A percentile compares a stretch with the other conserved stretches of the same genome.
Evolutionary conservation across 1,140 invertebrate genomes (phyloP).

Genomic region (Chionoecetes opilio): DNA sequence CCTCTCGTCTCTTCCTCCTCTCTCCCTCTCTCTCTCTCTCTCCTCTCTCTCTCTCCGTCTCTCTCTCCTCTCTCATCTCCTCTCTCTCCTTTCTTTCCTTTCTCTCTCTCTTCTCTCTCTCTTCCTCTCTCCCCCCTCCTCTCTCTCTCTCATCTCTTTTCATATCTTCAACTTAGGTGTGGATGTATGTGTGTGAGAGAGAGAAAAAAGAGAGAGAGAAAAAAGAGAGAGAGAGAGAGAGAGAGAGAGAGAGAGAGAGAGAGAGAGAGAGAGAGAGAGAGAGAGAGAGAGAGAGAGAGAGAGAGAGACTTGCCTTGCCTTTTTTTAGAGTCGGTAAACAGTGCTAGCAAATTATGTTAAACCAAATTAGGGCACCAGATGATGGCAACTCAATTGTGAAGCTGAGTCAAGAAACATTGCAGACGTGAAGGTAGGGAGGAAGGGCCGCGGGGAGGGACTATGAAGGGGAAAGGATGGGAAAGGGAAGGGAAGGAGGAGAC

Average conservation of each 20-base stretch:
- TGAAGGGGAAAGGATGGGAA: background rate
- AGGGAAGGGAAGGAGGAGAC: background rate
- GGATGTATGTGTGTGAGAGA: background rate
- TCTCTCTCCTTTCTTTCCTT: no score
- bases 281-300: background rate
- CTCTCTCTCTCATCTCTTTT: no score
- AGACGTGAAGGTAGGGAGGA: background rate
- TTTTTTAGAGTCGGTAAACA: background rate
- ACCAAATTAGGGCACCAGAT: constrained; percentile 19
- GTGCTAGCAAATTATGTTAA: constrained; percentile 9
- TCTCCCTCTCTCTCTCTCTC: no score
- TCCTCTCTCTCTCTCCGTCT: no score
- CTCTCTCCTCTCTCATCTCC: no score
- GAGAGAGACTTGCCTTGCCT: background rate
- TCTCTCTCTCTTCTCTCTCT: no score
- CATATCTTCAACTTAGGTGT: background rate
- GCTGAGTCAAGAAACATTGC: background rate
- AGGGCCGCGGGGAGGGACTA: background rate
- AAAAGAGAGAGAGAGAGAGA: background rate
- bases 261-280: no score
- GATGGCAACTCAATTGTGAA: background rate
- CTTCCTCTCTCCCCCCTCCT: no score
- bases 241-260: no score
- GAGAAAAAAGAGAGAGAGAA: background rate
- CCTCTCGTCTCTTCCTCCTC: no score